phyloP scores from a whole-genome alignment of 2,888 invertebrate species.

The Tortrix viridana region DNA sequence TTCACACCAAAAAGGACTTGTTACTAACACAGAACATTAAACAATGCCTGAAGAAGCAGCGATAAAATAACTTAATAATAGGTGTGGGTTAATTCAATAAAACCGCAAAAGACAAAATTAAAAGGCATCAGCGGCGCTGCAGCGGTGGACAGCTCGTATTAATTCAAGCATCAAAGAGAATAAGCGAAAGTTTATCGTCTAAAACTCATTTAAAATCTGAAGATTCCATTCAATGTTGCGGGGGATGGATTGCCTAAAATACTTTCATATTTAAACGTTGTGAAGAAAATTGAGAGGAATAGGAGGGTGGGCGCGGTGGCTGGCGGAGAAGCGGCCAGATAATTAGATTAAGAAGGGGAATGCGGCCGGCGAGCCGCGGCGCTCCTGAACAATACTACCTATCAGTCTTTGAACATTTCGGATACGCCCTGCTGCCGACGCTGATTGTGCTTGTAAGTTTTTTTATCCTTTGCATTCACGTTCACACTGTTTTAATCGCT shows the following conservation, averaged over 20 bases:
- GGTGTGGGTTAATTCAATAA: neutral
- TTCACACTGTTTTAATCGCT: conserved; percentile 36
- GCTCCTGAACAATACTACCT: conserved; percentile 70
- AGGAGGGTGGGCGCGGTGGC: conserved; percentile 56
- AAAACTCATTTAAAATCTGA: conserved; percentile 57
- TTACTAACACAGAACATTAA: too few relatives aligned
- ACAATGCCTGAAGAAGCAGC: too few relatives aligned
- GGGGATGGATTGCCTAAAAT: conserved; percentile 62
- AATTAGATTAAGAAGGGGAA: conserved; percentile 80
- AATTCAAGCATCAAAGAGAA: conserved; percentile 24
- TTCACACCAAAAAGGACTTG: too few relatives aligned
- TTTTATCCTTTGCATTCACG: conserved; percentile 40
- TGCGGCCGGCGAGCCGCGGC: conserved; percentile 65
- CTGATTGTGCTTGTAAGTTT: conserved; percentile 53
- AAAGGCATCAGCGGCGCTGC: conserved; percentile 15
- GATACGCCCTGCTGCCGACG: conserved; percentile 61
- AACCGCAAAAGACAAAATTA: conserved; percentile 3
- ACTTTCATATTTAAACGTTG: conserved; percentile 65
- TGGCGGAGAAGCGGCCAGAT: conserved; percentile 71
- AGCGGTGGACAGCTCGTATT: conserved; percentile 13
- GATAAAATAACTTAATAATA: neutral
- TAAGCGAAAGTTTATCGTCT: conserved; percentile 48
- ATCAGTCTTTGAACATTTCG: conserved; percentile 66
- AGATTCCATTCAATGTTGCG: conserved; percentile 56
- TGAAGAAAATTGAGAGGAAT: conserved; percentile 64